Percentiles rank a stretch among this genome's conserved stretches.
These are phyloP conservation scores for Octopus sinensis DNA, from an alignment of 1,140 invertebrate genomes.

Conservation along the genomic window DNA sequence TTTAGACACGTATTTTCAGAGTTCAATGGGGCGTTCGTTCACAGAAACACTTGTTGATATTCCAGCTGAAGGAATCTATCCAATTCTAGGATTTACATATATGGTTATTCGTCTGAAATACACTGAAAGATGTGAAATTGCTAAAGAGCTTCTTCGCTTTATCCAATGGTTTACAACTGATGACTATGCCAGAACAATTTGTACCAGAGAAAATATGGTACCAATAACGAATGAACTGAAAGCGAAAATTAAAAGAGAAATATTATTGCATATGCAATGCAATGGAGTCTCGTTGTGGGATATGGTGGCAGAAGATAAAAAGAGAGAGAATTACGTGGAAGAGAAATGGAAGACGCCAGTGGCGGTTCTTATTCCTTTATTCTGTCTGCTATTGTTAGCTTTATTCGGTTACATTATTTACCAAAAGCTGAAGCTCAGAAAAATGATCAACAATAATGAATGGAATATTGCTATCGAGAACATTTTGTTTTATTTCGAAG, in stretches of 20 bases:
- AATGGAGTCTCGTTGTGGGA: slow-evolving; percentile 27
- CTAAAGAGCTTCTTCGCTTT: slow-evolving; percentile 43
- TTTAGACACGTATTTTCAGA: slow-evolving; percentile 29
- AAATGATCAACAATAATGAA: slow-evolving; percentile 36
- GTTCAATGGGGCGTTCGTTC: slow-evolving; percentile 12
- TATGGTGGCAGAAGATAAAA: slow-evolving; percentile 28
- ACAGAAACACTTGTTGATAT: slow-evolving; percentile 29
- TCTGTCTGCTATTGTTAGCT: slow-evolving; percentile 13
- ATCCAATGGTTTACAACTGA: slow-evolving; percentile 38
- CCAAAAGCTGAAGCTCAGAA: slow-evolving; percentile 25
- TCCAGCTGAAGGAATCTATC: slow-evolving; percentile 29
- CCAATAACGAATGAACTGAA: slow-evolving; percentile 28
- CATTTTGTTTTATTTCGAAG: slow-evolving; percentile 38
- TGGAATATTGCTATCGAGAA: slow-evolving; percentile 47
- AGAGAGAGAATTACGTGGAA: slow-evolving; percentile 22
- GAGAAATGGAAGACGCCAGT: slow-evolving; percentile 34
- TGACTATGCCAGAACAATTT: slow-evolving; percentile 19
- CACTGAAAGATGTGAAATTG: slow-evolving; percentile 34
- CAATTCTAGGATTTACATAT: slow-evolving; percentile 42
- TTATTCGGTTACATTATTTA: slow-evolving; percentile 23
- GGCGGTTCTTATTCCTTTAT: slow-evolving; percentile 21
- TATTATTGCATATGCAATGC: slow-evolving; percentile 38
- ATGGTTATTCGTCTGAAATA: slow-evolving; percentile 33
- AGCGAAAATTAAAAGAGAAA: slow-evolving; percentile 17
- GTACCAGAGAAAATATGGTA: slow-evolving; percentile 26